Evolutionary conservation across 2,888 invertebrate genomes (phyloP).

Genomic region (Lasioglossum calceatum): DNA sequence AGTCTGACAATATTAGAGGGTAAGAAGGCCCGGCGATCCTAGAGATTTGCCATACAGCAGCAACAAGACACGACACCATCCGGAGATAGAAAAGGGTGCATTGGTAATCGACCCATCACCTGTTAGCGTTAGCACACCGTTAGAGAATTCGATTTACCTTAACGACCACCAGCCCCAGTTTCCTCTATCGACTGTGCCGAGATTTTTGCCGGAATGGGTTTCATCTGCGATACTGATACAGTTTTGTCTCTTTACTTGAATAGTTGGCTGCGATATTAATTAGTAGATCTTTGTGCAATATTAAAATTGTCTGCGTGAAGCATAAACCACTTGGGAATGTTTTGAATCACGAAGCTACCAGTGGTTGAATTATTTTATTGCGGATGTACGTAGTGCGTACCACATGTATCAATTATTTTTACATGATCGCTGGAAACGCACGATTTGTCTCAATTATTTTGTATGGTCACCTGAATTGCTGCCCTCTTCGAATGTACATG

Average conservation of each 20-base stretch:
- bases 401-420: too few relatives aligned
- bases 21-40: conserved; percentile 19
- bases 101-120: conserved; percentile 64
- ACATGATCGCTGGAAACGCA: too few relatives aligned
- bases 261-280: background rate
- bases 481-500: too few relatives aligned
- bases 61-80: conserved; percentile 5
- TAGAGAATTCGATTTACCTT: conserved; percentile 66
- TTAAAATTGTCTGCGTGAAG: background rate
- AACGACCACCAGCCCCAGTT: conserved; percentile 40
- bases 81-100: conserved; percentile 48
- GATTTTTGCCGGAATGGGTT: conserved; percentile 27
- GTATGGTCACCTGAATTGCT: too few relatives aligned
- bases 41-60: conserved; percentile 26
- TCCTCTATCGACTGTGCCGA: conserved; percentile 11
- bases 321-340: background rate
- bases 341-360: background rate
- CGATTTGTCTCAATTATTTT: too few relatives aligned
- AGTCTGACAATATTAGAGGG: conserved; percentile 76
- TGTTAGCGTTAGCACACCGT: conserved; percentile 62
- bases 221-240: background rate
- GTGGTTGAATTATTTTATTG: too few relatives aligned
- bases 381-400: too few relatives aligned
- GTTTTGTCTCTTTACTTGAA: background rate
- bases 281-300: background rate